phyloP scores from a whole-genome alignment of 1,140 invertebrate genomes.

The Drosophila kanapiae region DNA sequence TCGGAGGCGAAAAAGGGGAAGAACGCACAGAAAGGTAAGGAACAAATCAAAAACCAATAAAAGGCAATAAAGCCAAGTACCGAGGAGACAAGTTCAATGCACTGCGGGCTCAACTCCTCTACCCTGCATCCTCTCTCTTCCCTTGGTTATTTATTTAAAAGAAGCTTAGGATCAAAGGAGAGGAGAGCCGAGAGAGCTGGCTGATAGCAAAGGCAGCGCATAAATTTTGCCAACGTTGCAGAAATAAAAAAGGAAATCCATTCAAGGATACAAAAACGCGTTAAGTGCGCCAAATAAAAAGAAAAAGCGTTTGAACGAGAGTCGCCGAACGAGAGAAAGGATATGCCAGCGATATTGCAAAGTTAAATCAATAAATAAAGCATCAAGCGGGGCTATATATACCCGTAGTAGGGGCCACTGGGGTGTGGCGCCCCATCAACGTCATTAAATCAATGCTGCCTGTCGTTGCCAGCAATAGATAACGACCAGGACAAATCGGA shows the following conservation, averaged over 20 bases:
- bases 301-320: constrained; percentile 12
- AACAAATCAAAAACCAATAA: constrained; percentile 81
- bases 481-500: constrained; percentile 60
- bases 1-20: background rate
- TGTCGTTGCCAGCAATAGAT: constrained; percentile 76
- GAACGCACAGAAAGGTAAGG: constrained; percentile 36
- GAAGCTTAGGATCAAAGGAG: constrained; percentile 67
- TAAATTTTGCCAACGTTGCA: constrained; percentile 73
- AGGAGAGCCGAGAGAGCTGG: constrained; percentile 10
- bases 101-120: constrained; percentile 41
- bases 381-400: constrained; percentile 46
- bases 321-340: constrained; percentile 31
- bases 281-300: constrained; percentile 70
- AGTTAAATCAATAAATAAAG: constrained; percentile 84
- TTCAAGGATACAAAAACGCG: constrained; percentile 70
- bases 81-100: constrained; percentile 62
- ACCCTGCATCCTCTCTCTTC: background rate
- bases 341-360: constrained; percentile 76
- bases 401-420: background rate
- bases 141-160: constrained; percentile 78
- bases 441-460: constrained; percentile 85
- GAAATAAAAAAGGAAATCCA: constrained; percentile 71
- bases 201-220: constrained; percentile 53
- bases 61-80: constrained; percentile 63
- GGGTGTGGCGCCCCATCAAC: constrained; percentile 69